Evolutionary conservation across 2,888 invertebrate genomes (phyloP), one percentile per base, ranked within the genome.

Genomic region (Halictus ligatus): DNA sequence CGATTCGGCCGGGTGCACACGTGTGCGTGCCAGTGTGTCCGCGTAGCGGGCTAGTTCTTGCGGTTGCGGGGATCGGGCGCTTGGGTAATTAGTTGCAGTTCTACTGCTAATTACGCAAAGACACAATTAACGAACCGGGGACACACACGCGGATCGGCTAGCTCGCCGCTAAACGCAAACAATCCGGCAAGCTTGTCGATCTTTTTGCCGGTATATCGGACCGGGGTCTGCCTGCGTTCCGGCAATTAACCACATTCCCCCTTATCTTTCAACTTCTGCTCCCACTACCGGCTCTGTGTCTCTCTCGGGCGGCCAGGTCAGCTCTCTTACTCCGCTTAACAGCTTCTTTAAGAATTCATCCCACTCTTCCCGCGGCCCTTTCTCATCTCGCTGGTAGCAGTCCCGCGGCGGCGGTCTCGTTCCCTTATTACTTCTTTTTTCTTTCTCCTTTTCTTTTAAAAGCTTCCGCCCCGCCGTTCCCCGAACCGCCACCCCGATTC

Each of bases 301-400:
- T 13, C 1, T 12, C 50, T 64, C 76, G 54, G 21, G 21, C 43
- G 43, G 25, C 48, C 73, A 64, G 64, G 54, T 46, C 64, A 25
- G 43, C 69, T 35, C n/a, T n/a, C 46, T 46, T 54, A 21, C 72
- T 73, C 21, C 54, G n/a, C 73, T 67, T 40, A 81, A 84, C 64
- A 74, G 67, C 54, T 81, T 40, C 67, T 73, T 84, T 73, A 77
- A 83, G 76, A 50, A 81, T 81, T 81, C 81, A 73, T 64, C 60
- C 25, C 40, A 25, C 60, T 48, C 64, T 60, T 60, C 40, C 64
- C 54, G 29, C 18, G 21, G 15, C 25, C n/a, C 35, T 50, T 76
- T 67, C 43, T 77, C 76, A 50, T 83, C 46, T 50, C 12, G n/a
- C 50, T 40, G 43, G 25, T 50, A 15, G 75, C 50, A 40, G 35